Base-by-base conservation (phyloP, 2,797 vertebrate genomes). In the Pangasius larnaudii region DNA sequence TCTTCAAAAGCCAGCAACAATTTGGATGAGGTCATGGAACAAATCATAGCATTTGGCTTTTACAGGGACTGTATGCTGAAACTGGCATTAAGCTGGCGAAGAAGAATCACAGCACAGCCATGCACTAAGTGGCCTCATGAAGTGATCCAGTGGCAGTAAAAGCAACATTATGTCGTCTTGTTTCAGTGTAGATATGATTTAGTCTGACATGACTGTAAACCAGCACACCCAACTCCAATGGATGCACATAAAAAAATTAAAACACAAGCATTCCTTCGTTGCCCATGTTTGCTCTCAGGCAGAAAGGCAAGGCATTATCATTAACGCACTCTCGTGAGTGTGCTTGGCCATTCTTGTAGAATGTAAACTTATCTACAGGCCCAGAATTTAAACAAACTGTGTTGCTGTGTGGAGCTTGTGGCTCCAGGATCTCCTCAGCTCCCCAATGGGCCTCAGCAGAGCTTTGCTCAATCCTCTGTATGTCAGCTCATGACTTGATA, bases 11-110 rank as follows among this genome's bases (percentile, higher is more conserved):
- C 69, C 67, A 80, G 22, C 51, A 86, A 89, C 80, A 81, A 71
- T 88, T 83, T 69, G 30, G 58, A 84, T 92, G 86, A 90, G 81
- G 46, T 89, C 80, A 91, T 89, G 78, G 88, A 91, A 89, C 42
- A 74, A 88, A 89, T 72, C 72, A 19, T 77, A 36, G 79, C n/a
- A 53, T 90, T 85, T 19, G 0, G 84, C 53, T 89, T 89, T 88
- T 88, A 86, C 53, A 33, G 71, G 58, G 33, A 11, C 19, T n/a
- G 71, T 89, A 88, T 74, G 56, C 58, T 83, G 46, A 87, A 88
- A 69, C 59, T 78, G 85, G 58, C 81, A 59, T 65, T 83, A 83
- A 63, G 79, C n/a, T 83, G 27, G 59, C 24, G 56, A 14, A 27
- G 69, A 71, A 79, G 71, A 61, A 88, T 39, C 58, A 65, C 69